These are phyloP conservation scores for Tachysurus fulvidraco DNA, from an alignment of 2,113 vertebrate species.

Conservation along the genomic window DNA sequence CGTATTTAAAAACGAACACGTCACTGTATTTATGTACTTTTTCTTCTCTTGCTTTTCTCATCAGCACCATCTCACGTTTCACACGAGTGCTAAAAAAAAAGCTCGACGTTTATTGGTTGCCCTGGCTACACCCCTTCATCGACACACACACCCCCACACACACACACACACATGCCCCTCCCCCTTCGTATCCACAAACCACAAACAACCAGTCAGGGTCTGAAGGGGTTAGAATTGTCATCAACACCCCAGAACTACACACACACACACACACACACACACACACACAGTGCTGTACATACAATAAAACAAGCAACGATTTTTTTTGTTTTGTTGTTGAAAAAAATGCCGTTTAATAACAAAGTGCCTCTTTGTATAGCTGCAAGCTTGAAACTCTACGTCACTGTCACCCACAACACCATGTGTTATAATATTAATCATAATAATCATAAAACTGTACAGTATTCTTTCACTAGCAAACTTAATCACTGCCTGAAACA, in stretches of 20 bases:
- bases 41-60: neutral
- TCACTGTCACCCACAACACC: slow-evolving; percentile 38
- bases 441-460: slow-evolving; percentile 39
- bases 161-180: no score
- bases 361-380: slow-evolving; percentile 81
- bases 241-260: neutral
- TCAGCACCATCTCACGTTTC: neutral
- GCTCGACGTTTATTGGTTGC: neutral
- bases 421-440: slow-evolving; percentile 39
- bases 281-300: slow-evolving; percentile 32
- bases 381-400: slow-evolving; percentile 67
- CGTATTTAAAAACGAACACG: neutral
- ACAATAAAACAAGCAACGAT: slow-evolving; percentile 47
- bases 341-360: slow-evolving; percentile 70
- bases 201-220: neutral
- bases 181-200: no score
- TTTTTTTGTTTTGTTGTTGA: slow-evolving; percentile 39
- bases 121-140: neutral
- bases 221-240: slow-evolving; percentile 15
- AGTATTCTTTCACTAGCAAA: slow-evolving; percentile 24
- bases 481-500: slow-evolving; percentile 51
- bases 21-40: neutral
- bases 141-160: no score
- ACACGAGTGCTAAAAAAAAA: no score
- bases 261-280: neutral